Percentiles rank a stretch among this genome's conserved stretches.
Conservation (phyloP, 2,797 vertebrate species). For the Alectoris magna region DNA sequence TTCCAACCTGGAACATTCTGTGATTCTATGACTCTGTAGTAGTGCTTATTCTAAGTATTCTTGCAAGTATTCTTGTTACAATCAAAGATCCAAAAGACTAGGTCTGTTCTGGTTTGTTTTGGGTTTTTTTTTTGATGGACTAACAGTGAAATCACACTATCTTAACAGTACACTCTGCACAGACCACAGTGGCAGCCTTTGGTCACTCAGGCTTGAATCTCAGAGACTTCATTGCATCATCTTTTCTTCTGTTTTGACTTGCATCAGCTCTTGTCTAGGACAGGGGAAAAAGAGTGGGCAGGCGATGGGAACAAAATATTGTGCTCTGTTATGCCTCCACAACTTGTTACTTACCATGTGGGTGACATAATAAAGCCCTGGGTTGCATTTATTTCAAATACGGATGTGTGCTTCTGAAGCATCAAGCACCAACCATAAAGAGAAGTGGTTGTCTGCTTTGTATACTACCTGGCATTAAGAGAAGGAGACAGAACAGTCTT, state of each 20-base stretch:
- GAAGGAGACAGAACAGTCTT: background rate
- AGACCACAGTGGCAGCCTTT: background rate
- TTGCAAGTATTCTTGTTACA: background rate
- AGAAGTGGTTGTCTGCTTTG: background rate
- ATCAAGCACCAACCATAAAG: background rate
- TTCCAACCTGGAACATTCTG: background rate
- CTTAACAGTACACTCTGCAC: background rate
- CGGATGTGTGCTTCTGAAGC: background rate
- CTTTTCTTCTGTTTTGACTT: background rate
- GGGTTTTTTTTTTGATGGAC: background rate
- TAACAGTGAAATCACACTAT: background rate
- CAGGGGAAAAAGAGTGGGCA: background rate
- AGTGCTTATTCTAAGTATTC: background rate
- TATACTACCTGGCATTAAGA: background rate
- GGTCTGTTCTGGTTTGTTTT: background rate
- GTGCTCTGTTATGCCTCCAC: background rate
- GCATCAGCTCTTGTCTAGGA: background rate
- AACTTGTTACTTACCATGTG: background rate
- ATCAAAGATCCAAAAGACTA: background rate
- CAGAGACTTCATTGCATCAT: background rate
- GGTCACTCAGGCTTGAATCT: background rate
- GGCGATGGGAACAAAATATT: background rate
- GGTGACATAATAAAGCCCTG: background rate
- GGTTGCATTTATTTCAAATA: background rate
- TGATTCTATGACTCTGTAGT: background rate